Evolutionary conservation across 2,113 vertebrate species (phyloP).

Genomic region (Caracal caracal): DNA sequence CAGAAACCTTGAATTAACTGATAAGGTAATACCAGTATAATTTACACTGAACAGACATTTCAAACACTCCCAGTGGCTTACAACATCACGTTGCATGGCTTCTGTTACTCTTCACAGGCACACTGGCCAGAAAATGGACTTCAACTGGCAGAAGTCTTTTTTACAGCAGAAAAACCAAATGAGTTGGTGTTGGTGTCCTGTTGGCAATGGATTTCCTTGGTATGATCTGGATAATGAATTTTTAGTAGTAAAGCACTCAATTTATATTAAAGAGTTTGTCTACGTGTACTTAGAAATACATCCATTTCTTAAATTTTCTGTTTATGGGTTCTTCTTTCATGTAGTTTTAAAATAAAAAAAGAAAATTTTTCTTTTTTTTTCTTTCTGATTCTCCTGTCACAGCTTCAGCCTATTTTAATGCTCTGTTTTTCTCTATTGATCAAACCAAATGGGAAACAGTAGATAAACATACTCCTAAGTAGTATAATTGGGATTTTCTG

Average conservation of each 20-base stretch:
- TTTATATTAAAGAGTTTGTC: not conserved
- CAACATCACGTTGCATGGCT: not conserved
- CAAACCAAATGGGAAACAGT: not conserved
- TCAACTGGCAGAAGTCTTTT: conserved; percentile 91
- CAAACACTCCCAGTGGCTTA: fast-evolving
- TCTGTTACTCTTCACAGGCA: conserved; percentile 84
- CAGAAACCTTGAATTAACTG: conserved; percentile 94
- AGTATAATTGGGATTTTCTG: not conserved
- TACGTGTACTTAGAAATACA: not conserved
- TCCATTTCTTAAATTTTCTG: not conserved
- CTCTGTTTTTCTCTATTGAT: not conserved
- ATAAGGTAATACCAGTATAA: conserved; percentile 89
- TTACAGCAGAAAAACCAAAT: conserved; percentile 82
- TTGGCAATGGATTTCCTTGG: conserved; percentile 89
- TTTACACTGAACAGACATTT: conserved; percentile 1
- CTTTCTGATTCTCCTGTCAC: not conserved
- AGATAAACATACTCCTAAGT: not conserved
- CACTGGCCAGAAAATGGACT: conserved; percentile 97
- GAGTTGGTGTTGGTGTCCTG: conserved; percentile 85
- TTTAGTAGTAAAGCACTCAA: not conserved
- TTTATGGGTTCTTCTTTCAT: not conserved
- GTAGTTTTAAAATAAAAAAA: not conserved
- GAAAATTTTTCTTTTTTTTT: not conserved
- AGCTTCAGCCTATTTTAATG: not conserved
- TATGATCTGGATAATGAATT: conserved; percentile 74